Evolutionary conservation across 2,888 invertebrate species (phyloP), one percentile per base, ranked within the genome.

Genomic region (Heliconius charithonia): DNA sequence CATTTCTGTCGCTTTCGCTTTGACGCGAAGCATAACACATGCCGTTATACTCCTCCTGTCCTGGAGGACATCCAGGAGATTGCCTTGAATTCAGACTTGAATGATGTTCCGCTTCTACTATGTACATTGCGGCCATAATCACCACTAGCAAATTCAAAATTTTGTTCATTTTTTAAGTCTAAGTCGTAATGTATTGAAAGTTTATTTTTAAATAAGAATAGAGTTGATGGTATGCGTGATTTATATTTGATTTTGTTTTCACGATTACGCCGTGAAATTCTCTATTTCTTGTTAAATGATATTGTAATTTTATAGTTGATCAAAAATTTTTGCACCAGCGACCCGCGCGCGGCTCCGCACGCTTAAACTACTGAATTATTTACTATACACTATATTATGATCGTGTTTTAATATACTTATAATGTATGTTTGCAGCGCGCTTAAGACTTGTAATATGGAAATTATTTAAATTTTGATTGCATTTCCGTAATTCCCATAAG

Each of bases 231-330:
- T 22, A 4, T 65, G 16, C 32, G 10, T 66, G 22, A 66, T 66
- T 32, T 66, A 32, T 66, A 32, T 16, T 45, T 16, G 12, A 37
- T 22, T n/a, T 67, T 37, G n/a, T 22, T 9, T 16, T 66, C 10
- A n/a, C 22, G 32, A n/a, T 37, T 6, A 67, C n/a, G 10, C 67
- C 67, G n/a, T 69, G 67, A 69, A 69, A 41, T 69, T n/a, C 41
- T 25, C 0, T 25, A 32, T 10, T 66, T 66, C 22, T 9, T 32
- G 32, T 32, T n/a, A n/a, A n/a, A n/a, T n/a, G n/a, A n/a, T n/a
- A n/a, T n/a, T n/a, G n/a, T n/a, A n/a, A n/a, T 65, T 65, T 32
- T 6, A 32, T 19, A 32, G 25, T 25, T 9, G n/a, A 62, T 62
- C 12, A 12, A n/a, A 25, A 12, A 10, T 62, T 62, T 62, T 62